Evolutionary conservation across 2,113 vertebrate species (phyloP).

Genomic region (Centrocercus urophasianus): DNA sequence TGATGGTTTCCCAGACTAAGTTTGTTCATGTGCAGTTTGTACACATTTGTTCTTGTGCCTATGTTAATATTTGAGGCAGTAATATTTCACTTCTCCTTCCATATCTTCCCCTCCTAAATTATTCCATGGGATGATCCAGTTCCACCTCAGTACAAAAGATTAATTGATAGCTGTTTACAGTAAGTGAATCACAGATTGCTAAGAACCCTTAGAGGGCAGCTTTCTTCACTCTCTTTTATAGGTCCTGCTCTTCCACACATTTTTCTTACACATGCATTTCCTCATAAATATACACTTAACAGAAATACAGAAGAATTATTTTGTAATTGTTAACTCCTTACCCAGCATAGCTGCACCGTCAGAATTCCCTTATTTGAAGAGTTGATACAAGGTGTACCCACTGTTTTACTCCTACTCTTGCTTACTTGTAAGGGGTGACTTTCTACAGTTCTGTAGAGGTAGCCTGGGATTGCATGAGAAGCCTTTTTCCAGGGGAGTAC

Average conservation of each 20-base stretch:
- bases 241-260: background rate
- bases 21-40: background rate
- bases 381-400: background rate
- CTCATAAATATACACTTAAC: background rate
- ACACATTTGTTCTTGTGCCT: background rate
- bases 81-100: background rate
- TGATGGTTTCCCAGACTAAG: background rate
- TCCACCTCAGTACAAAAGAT: background rate
- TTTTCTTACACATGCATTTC: background rate
- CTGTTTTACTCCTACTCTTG: accelerated
- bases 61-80: background rate
- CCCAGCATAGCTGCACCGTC: background rate
- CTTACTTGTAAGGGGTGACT: background rate
- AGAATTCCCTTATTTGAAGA: background rate
- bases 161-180: background rate
- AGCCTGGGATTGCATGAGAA: background rate
- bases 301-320: background rate
- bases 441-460: background rate
- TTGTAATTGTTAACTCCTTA: background rate
- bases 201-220: background rate
- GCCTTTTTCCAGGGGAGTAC: background rate
- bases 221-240: background rate
- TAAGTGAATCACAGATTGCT: slow-evolving; percentile 39
- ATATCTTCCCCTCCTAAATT: background rate
- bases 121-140: background rate